Base-by-base conservation (phyloP, 2,113 vertebrate species). In the Tetrao urogallus region DNA sequence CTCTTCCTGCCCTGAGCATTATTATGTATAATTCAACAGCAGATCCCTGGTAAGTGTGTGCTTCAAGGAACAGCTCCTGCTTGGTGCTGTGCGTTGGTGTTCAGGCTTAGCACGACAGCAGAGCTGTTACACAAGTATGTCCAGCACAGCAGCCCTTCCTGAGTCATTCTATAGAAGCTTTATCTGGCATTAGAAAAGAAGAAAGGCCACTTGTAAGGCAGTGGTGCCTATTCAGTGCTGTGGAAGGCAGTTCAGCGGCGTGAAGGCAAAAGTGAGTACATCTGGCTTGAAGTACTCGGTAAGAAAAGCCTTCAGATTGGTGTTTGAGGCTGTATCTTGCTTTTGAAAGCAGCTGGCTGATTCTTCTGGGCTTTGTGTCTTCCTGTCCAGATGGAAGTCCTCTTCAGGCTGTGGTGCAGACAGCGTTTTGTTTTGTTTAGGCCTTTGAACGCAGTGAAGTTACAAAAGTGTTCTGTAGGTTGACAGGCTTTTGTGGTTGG, bases 301-400 rank as follows among this genome's bases (percentile, higher is more conserved):
- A 58, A 66, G 43, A 89, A 73, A 84, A 91, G 36, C 54, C 67
- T 71, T 81, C 67, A 50, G 11, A 58, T 56, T 32, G 25, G 17
- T 8, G 22, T 67, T 71, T 77, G 47, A 92, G 54, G 14, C 82
- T 45, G 28, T 77, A 15, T 57, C 63, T 93, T n/a, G 1, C 2
- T 72, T 84, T 70, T 92, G 61, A 80, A 92, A 95, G 91, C 82
- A 92, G 89, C 95, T 95, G 92, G 86, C 80, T 86, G 76, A 57
- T 76, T 86, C 74, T 95, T 97, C 76, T 95, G 91, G 77, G 76
- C 88, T 92, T 96, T 75, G 76, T 19, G 5, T 96, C 94, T 96
- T 96, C 88, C 92, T 95, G 81, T 74, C 90, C 92, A 95, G 90
- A 88, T 95, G 90, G 94, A 97, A 97, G 50, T 95, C 96, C 95